Conservation (phyloP, 2,113 vertebrate genomes). For the Tachycineta bicolor region DNA sequence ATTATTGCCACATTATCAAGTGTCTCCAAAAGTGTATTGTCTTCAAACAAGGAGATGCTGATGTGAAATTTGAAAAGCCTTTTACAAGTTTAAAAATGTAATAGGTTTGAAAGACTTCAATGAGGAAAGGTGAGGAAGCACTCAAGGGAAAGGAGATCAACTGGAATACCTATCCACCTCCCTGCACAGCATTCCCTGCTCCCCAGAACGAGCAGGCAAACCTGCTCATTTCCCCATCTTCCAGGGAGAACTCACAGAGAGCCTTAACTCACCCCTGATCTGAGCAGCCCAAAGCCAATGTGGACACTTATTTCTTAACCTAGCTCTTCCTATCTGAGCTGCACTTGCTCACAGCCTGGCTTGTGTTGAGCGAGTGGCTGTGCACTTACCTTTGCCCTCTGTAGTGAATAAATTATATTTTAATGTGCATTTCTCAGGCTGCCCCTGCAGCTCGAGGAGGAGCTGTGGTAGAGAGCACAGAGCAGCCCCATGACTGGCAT, state of each 20-base stretch:
- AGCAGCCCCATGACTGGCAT: neutral
- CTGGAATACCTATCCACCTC: neutral
- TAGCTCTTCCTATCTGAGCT: neutral
- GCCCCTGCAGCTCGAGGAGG: neutral
- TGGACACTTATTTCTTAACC: neutral
- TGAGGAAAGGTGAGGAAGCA: neutral
- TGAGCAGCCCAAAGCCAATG: neutral
- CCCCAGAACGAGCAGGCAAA: neutral
- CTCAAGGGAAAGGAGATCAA: neutral
- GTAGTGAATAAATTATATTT: fast-evolving
- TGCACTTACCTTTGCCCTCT: neutral
- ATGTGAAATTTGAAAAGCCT: neutral
- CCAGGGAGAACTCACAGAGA: neutral
- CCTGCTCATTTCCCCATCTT: neutral
- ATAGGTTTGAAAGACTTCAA: neutral
- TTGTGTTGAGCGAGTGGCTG: neutral
- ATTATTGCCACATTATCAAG: neutral
- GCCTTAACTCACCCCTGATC: neutral
- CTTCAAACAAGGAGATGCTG: neutral
- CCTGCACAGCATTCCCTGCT: neutral
- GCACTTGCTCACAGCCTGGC: too few species aligned
- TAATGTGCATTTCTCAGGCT: neutral
- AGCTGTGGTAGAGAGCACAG: neutral
- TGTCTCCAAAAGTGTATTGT: neutral
- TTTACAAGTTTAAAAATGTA: neutral